These are phyloP conservation scores for Lamellibrachia satsuma DNA, from an alignment of 2,888 invertebrate genomes.

Conservation along the genomic window DNA sequence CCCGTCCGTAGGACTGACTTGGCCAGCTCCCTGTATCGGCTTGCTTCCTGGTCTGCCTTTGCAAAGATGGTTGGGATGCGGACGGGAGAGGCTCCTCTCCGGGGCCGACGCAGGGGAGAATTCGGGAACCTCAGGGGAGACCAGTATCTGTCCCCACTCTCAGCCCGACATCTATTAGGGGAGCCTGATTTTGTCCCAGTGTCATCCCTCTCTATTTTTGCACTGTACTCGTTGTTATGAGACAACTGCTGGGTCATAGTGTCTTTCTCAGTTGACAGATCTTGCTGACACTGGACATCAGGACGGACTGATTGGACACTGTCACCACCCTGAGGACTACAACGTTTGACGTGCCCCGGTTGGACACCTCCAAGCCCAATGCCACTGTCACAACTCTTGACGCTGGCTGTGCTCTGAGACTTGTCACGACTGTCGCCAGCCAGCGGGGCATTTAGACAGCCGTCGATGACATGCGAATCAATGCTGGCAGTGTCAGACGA, in stretches of 20 bases:
- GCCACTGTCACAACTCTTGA: slow-evolving; percentile 35
- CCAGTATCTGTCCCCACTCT: slow-evolving; percentile 35
- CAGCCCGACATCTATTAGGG: neutral
- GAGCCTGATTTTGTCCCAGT: neutral
- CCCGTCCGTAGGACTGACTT: slow-evolving; percentile 24
- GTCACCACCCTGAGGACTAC: slow-evolving; percentile 1
- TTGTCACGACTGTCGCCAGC: slow-evolving; percentile 19
- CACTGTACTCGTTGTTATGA: neutral
- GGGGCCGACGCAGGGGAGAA: slow-evolving; percentile 36
- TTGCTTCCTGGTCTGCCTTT: slow-evolving; percentile 43
- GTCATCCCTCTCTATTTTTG: neutral
- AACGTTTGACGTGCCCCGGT: neutral
- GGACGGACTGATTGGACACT: neutral
- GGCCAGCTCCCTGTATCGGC: slow-evolving; percentile 39
- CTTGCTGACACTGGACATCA: neutral
- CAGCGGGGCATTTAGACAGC: neutral
- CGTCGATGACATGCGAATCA: neutral
- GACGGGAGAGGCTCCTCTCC: slow-evolving; percentile 48
- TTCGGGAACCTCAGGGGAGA: slow-evolving; percentile 53
- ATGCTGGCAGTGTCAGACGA: neutral
- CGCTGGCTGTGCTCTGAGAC: slow-evolving; percentile 27
- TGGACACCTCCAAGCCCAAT: slow-evolving; percentile 14
- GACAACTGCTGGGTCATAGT: neutral
- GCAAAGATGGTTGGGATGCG: slow-evolving; percentile 56
- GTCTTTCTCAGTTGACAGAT: neutral